Conservation (phyloP, 2,888 invertebrate genomes). For the Celastrina argiolus region DNA sequence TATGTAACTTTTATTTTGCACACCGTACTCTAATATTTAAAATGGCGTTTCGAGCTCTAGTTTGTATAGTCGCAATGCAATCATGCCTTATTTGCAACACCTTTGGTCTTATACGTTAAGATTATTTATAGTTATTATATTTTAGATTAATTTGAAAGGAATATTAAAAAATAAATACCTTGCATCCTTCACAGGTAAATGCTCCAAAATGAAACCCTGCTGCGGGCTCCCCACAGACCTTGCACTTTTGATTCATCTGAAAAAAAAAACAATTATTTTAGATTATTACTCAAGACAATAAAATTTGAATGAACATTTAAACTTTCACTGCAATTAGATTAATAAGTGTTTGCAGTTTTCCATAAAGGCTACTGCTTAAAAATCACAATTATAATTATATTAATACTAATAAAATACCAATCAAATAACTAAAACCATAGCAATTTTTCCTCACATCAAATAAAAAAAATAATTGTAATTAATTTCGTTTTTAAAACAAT, state of each 20-base stretch:
- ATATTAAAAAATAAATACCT: conserved; percentile 80
- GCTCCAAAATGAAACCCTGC: conserved; percentile 97
- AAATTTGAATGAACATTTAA: too few species aligned
- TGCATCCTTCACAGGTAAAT: conserved; percentile 97
- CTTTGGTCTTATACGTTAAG: neutral
- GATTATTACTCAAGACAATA: too few species aligned
- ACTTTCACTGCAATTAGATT: neutral
- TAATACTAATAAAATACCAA: too few species aligned
- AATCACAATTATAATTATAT: too few species aligned
- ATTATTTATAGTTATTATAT: neutral
- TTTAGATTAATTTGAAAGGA: too few species aligned
- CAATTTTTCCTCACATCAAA: too few species aligned
- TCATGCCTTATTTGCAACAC: neutral
- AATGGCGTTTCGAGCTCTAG: neutral
- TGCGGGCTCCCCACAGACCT: conserved; percentile 96
- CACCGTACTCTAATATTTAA: neutral
- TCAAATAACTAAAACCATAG: too few species aligned
- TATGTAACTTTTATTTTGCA: neutral
- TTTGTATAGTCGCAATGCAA: too few species aligned
- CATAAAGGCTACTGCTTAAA: neutral
- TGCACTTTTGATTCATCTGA: conserved; percentile 98
- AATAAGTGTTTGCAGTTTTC: neutral
- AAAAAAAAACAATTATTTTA: conserved; percentile 56
- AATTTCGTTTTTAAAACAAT: too few species aligned
- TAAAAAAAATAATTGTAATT: too few species aligned